Conservation (phyloP, 2,113 vertebrate species). For the Cricetomys ansorgei region DNA sequence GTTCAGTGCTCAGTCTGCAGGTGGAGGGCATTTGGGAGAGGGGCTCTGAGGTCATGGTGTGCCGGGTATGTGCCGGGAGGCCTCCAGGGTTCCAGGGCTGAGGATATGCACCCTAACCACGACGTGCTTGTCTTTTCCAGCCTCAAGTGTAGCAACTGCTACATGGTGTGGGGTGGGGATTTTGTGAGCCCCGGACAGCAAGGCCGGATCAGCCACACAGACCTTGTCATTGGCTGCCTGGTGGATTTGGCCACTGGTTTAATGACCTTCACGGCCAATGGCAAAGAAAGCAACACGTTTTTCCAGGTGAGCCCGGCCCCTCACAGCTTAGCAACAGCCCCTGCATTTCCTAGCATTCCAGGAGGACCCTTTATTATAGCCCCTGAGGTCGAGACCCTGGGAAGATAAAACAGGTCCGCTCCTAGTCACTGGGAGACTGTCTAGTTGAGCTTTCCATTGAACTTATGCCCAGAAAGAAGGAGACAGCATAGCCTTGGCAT, state of each 20-base stretch:
- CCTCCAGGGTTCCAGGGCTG: not conserved
- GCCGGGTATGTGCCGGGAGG: not conserved
- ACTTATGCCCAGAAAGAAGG: not conserved
- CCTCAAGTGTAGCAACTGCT: conserved; percentile 97
- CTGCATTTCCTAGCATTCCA: not conserved
- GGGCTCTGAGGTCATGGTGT: not conserved
- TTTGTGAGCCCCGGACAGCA: conserved; percentile 92
- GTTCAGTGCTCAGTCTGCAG: not conserved
- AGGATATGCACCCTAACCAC: not conserved
- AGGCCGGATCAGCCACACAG: conserved; percentile 92
- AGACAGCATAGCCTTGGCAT: not conserved
- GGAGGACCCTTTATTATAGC: not conserved
- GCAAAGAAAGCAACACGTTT: conserved; percentile 97
- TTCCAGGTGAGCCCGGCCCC: conserved; percentile 90
- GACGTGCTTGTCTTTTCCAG: conserved; percentile 80
- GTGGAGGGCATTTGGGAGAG: not conserved
- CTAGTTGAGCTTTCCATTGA: not conserved
- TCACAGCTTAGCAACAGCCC: not conserved
- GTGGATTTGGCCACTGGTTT: conserved; percentile 96
- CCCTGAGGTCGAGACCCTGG: not conserved
- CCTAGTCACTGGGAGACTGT: not conserved
- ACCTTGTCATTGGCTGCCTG: conserved; percentile 95
- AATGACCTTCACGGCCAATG: conserved; percentile 96
- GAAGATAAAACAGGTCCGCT: not conserved
- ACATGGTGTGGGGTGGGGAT: conserved; percentile 98